Percentiles rank a stretch among this genome's conserved stretches.
Evolutionary conservation across 2,113 vertebrate species (phyloP).

Genomic region (Corythoichthys haematopterus): DNA sequence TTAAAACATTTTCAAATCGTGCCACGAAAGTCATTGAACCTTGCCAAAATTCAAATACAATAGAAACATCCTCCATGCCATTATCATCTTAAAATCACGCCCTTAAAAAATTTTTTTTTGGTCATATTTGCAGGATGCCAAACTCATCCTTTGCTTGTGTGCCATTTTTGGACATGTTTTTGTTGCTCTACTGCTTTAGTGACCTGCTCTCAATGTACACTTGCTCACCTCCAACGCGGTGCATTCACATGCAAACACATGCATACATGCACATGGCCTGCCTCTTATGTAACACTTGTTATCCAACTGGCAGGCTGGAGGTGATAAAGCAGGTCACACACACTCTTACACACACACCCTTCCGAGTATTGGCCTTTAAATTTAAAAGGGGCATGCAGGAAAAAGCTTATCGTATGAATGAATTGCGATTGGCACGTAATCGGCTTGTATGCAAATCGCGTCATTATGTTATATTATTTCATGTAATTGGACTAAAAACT

Average conservation of each 20-base stretch:
- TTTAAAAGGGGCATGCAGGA: too few species aligned
- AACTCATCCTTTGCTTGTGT: conserved; percentile 10
- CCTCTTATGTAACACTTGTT: conserved; percentile 59
- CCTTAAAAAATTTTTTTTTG: neutral
- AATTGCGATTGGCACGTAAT: too few species aligned
- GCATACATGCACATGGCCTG: conserved; percentile 5
- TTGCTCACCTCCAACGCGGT: conserved; percentile 14
- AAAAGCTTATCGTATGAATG: too few species aligned
- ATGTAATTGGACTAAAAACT: too few species aligned
- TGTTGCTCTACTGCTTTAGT: conserved; percentile 39
- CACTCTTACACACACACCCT: conserved; percentile 1
- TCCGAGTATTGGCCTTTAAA: neutral
- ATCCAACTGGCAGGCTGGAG: conserved; percentile 41
- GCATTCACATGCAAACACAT: neutral
- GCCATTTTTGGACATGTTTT: conserved; percentile 4
- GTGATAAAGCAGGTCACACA: conserved; percentile 50
- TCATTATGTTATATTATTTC: too few species aligned
- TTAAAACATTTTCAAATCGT: neutral
- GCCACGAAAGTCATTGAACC: neutral
- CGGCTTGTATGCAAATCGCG: too few species aligned
- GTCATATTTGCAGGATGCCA: neutral
- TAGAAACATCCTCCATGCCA: neutral
- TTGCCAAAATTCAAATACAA: neutral
- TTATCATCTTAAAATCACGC: neutral
- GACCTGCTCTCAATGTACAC: conserved; percentile 29